Evolutionary conservation across 2,113 vertebrate genomes (phyloP).

Genomic region (Loxodonta africana): DNA sequence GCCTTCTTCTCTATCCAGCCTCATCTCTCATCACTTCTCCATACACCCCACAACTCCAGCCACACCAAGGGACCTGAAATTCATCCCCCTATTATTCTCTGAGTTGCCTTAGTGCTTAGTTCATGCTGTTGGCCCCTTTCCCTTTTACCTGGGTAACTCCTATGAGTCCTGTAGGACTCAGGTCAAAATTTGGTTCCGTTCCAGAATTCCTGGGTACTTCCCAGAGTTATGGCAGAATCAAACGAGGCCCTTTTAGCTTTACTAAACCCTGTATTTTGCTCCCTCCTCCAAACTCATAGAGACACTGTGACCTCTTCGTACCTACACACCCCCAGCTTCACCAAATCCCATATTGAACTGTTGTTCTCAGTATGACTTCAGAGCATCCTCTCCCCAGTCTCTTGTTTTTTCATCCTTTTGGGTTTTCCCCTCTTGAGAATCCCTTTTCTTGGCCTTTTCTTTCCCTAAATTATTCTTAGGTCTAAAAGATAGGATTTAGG

Average conservation of each 20-base stretch:
- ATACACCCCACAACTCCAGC: background rate
- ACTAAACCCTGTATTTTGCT: background rate
- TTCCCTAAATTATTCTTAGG: background rate
- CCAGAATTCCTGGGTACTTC: background rate
- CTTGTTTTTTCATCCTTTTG: constrained; percentile 7
- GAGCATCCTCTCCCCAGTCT: background rate
- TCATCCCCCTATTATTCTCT: background rate
- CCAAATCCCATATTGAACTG: background rate
- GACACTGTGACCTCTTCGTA: background rate
- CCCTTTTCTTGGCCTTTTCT: background rate
- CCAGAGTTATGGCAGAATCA: constrained; percentile 2
- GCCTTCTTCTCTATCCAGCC: background rate
- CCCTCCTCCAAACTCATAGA: background rate
- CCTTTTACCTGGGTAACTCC: background rate
- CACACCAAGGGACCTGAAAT: background rate
- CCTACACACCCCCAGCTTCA: no score
- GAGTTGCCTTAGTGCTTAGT: background rate
- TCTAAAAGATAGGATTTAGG: background rate
- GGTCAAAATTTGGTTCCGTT: background rate
- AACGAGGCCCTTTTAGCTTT: background rate
- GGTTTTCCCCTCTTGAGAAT: background rate
- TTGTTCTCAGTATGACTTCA: background rate
- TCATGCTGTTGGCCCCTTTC: background rate
- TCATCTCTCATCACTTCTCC: background rate
- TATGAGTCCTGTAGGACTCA: background rate